Evolutionary conservation across 1,140 invertebrate genomes (phyloP).

Genomic region (Hormaphis cornu): DNA sequence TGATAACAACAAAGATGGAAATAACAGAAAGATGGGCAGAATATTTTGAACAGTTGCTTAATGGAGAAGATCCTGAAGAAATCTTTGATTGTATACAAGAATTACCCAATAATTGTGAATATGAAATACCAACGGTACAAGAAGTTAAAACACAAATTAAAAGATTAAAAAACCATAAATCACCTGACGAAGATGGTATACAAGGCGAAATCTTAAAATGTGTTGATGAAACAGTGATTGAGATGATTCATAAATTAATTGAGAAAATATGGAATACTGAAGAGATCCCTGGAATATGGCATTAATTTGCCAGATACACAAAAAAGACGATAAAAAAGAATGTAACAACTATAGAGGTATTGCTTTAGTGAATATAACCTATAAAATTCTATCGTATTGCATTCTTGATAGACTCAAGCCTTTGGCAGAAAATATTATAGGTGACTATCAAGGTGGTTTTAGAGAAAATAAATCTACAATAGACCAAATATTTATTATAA

Average conservation of each 20-base stretch:
- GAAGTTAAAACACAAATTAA: conserved; percentile 32
- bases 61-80: conserved; percentile 16
- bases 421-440: not conserved
- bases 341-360: conserved; percentile 39
- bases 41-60: conserved; percentile 34
- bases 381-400: not conserved
- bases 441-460: conserved; percentile 28
- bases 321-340: conserved; percentile 37
- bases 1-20: not conserved
- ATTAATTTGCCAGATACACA: conserved; percentile 37
- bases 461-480: conserved; percentile 10
- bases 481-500: conserved; percentile 32
- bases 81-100: not conserved
- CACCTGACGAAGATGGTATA: conserved; percentile 37
- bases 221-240: not conserved
- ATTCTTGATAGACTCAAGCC: not conserved
- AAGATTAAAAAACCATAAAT: conserved; percentile 35
- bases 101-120: not conserved
- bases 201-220: conserved; percentile 37
- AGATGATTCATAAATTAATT: not conserved
- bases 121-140: not conserved
- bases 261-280: conserved; percentile 25
- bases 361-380: conserved; percentile 31
- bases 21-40: conserved; percentile 20
- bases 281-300: conserved; percentile 36